Percentiles rank a stretch among this genome's conserved stretches.
phyloP scores from a whole-genome alignment of 2,888 invertebrate genomes.

The Andrena hattorfiana region DNA sequence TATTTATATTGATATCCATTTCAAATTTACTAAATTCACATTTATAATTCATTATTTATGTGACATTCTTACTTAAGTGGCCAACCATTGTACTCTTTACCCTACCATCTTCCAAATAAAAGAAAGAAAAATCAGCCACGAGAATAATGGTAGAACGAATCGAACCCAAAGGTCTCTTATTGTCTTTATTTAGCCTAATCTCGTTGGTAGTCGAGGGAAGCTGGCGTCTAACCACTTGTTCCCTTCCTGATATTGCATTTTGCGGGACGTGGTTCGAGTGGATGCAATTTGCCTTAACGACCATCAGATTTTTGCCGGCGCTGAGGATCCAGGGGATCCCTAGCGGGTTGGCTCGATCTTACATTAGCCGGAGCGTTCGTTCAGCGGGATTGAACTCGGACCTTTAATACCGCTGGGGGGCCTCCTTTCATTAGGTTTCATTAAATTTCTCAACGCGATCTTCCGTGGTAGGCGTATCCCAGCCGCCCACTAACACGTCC shows the following conservation, averaged over 20 bases:
- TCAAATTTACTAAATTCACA: too few species aligned
- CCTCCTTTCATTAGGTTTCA: conserved; percentile 51
- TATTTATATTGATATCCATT: too few species aligned
- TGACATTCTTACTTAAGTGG: too few species aligned
- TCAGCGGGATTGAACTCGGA: conserved; percentile 27
- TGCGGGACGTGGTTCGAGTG: conserved; percentile 30
- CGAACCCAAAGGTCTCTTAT: conserved; percentile 10
- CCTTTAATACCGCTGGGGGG: conserved; percentile 31
- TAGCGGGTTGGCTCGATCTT: conserved; percentile 14
- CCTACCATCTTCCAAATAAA: neutral
- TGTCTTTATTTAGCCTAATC: conserved; percentile 50
- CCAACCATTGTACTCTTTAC: too few species aligned
- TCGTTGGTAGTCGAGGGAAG: neutral
- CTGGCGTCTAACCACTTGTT: neutral
- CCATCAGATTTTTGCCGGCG: conserved; percentile 34
- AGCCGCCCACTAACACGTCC: conserved; percentile 23
- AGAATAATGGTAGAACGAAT: neutral
- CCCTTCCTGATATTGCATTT: conserved; percentile 25
- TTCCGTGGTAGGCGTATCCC: conserved; percentile 17
- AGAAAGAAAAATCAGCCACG: too few species aligned
- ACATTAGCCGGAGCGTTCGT: conserved; percentile 18
- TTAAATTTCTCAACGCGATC: conserved; percentile 53
- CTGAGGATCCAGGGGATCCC: conserved; percentile 16
- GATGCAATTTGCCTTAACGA: conserved; percentile 51
- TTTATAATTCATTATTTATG: too few species aligned